Conservation (phyloP, 2,113 vertebrate species). For the Scortum barcoo region DNA sequence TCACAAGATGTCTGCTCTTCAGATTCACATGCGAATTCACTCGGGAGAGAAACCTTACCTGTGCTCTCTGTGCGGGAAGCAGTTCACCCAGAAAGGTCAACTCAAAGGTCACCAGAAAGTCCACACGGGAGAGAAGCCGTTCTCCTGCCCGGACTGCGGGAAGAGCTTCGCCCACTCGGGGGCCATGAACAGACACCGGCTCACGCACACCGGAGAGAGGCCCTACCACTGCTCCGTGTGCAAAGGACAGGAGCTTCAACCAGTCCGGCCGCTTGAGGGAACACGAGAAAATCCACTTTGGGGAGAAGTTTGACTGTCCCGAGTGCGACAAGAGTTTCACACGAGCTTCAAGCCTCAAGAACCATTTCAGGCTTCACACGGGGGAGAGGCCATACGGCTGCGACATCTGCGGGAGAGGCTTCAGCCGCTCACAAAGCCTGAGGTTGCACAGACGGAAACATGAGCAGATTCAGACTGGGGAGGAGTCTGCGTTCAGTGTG, state of each 20-base stretch:
- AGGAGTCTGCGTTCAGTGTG: slow-evolving; percentile 41
- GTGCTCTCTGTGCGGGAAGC: slow-evolving; percentile 78
- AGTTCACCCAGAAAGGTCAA: slow-evolving; percentile 80
- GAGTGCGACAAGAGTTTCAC: slow-evolving; percentile 82
- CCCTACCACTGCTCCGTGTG: slow-evolving; percentile 85
- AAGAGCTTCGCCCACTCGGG: slow-evolving; percentile 79
- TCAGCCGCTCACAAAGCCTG: slow-evolving; percentile 76
- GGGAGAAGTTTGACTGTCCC: slow-evolving; percentile 80
- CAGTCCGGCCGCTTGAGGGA: slow-evolving; percentile 82
- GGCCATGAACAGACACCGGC: slow-evolving; percentile 80
- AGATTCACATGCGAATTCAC: slow-evolving; percentile 81
- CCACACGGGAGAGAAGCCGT: slow-evolving; percentile 78
- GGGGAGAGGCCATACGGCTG: slow-evolving; percentile 81
- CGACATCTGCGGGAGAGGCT: slow-evolving; percentile 77
- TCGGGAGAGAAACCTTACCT: slow-evolving; percentile 78
- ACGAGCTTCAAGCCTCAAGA: slow-evolving; percentile 84
- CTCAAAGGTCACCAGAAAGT: slow-evolving; percentile 80
- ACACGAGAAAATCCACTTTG: slow-evolving; percentile 85
- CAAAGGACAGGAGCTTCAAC: slow-evolving; percentile 84
- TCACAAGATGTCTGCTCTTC: slow-evolving; percentile 79
- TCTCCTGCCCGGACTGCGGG: slow-evolving; percentile 78
- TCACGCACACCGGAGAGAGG: slow-evolving; percentile 78
- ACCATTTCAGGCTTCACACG: slow-evolving; percentile 86
- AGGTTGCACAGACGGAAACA: slow-evolving; percentile 77
- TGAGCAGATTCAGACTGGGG: slow-evolving; percentile 42